phyloP scores from a whole-genome alignment of 2,113 vertebrate species.

The Dasyornis broadbenti region DNA sequence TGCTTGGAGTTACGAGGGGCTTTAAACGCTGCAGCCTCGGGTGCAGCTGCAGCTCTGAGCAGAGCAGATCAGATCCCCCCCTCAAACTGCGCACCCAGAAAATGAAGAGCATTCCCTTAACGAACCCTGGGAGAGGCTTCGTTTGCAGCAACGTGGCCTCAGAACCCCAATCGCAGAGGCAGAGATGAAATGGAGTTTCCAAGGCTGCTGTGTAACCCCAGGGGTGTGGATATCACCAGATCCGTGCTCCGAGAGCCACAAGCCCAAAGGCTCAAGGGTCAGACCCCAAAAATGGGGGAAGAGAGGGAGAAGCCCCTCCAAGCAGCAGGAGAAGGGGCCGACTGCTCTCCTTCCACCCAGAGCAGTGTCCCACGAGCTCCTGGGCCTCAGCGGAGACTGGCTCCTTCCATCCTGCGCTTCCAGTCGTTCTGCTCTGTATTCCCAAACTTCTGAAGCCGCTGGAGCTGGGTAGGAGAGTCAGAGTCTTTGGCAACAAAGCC shows the following conservation, averaged over 20 bases:
- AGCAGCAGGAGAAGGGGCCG: neutral
- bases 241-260: neutral
- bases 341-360: neutral
- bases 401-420: neutral
- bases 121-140: neutral
- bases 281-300: neutral
- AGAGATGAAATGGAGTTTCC: neutral
- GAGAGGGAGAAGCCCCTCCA: neutral
- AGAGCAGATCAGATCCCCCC: neutral
- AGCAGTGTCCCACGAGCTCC: neutral
- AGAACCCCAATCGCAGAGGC: neutral
- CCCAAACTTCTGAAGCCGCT: neutral
- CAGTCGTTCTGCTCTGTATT: neutral
- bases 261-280: neutral
- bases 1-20: neutral
- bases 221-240: neutral
- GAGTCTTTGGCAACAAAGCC: neutral
- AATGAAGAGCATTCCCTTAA: neutral
- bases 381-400: neutral
- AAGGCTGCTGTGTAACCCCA: neutral
- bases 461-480: neutral
- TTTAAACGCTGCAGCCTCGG: neutral
- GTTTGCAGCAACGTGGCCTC: neutral
- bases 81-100: neutral
- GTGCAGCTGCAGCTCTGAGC: neutral